Evolutionary conservation across 2,113 vertebrate species (phyloP).

Genomic region (Larimichthys polyactis): DNA sequence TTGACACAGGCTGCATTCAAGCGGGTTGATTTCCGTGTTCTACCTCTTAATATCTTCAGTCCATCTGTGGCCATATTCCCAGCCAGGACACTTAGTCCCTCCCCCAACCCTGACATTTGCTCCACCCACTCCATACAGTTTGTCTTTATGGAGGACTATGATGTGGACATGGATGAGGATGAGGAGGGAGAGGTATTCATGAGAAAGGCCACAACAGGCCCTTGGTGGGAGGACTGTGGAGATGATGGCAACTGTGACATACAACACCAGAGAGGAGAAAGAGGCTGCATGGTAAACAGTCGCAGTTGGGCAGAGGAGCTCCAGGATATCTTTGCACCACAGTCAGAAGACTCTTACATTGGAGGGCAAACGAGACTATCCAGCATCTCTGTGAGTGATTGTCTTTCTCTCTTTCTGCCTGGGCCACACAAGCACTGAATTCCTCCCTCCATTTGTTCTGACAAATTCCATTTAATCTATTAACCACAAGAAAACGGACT

Average conservation of each 20-base stretch:
- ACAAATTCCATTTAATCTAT: background rate
- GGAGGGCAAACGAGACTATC: conserved; percentile 50
- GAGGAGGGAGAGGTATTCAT: conserved; percentile 56
- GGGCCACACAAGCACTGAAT: conserved; percentile 15
- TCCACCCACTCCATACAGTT: conserved; percentile 9
- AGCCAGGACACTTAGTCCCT: background rate
- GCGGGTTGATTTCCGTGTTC: background rate
- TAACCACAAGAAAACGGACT: background rate
- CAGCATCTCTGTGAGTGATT: conserved; percentile 73
- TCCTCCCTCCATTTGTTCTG: background rate
- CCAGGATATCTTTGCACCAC: conserved; percentile 61
- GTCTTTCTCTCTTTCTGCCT: background rate
- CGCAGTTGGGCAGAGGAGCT: conserved; percentile 76
- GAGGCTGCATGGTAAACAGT: conserved; percentile 68
- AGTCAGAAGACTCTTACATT: conserved; percentile 45
- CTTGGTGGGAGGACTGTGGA: conserved; percentile 69
- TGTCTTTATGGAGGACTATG: conserved; percentile 65
- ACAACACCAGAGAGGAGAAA: conserved; percentile 15
- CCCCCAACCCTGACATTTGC: conserved; percentile 14
- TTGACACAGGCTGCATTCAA: background rate
- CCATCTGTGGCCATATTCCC: conserved; percentile 29
- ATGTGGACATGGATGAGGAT: conserved; percentile 68
- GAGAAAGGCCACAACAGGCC: conserved; percentile 20
- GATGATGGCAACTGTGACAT: conserved; percentile 22
- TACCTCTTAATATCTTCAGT: conserved; percentile 15